Conservation (phyloP, 2,797 vertebrate species). For the Aldrovandia affinis region DNA sequence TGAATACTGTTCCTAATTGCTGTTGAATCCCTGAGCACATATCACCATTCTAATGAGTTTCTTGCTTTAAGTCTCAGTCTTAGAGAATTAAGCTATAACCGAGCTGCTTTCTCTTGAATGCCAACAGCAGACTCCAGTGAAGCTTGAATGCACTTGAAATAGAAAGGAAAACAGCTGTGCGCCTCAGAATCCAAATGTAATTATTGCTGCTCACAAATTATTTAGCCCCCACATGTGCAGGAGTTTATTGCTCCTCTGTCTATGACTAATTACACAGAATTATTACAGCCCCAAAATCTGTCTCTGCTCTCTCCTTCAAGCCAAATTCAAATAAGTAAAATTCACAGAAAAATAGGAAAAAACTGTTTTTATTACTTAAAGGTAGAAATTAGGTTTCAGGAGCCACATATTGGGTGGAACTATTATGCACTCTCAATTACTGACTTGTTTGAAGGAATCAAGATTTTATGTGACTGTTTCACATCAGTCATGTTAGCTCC, state of each 20-base stretch:
- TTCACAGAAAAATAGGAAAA: neutral
- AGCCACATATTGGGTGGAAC: neutral
- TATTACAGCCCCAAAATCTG: neutral
- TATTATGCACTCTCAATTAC: neutral
- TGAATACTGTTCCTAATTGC: too few relatives aligned
- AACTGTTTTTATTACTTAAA: neutral
- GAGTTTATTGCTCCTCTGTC: neutral
- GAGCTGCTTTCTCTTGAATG: neutral
- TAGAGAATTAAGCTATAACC: neutral
- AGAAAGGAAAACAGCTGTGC: neutral
- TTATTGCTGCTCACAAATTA: neutral
- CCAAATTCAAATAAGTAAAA: neutral
- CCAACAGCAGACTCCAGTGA: neutral
- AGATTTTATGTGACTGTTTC: neutral
- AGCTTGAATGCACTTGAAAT: neutral
- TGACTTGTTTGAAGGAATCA: neutral
- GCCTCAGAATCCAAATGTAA: neutral
- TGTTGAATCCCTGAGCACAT: too few relatives aligned
- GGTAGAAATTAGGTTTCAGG: neutral
- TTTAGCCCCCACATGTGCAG: neutral
- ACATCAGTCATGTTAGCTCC: neutral
- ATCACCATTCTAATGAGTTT: too few relatives aligned
- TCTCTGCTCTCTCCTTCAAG: neutral
- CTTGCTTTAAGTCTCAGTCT: too few relatives aligned
- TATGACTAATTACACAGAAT: neutral